Conservation (phyloP, 1,140 invertebrate species). For the Magallana angulata region DNA sequence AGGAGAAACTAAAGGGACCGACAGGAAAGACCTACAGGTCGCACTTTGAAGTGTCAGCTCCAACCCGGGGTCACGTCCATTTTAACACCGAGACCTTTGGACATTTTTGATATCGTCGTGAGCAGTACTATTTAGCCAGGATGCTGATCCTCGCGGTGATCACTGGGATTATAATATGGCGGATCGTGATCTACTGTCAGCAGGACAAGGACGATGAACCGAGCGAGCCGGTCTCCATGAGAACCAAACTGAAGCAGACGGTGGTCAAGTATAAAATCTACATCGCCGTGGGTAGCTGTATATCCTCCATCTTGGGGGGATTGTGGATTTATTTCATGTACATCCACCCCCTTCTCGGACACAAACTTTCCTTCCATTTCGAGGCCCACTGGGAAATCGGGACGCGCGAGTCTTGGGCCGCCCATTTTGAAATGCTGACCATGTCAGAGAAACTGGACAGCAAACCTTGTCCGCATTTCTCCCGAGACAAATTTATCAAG, state of each 20-base stretch:
- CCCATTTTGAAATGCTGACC: constrained; percentile 1
- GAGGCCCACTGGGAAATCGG: background rate
- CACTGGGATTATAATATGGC: constrained; percentile 28
- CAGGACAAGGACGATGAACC: background rate
- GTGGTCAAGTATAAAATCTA: constrained; percentile 9
- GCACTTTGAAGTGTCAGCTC: too few species aligned
- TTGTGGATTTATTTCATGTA: constrained; percentile 43
- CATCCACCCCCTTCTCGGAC: background rate
- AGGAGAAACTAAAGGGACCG: too few species aligned
- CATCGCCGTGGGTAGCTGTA: background rate
- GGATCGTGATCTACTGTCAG: background rate
- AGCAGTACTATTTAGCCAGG: background rate
- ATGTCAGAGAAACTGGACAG: background rate
- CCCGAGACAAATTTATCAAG: background rate
- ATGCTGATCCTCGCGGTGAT: constrained; percentile 21
- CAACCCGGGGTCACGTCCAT: too few species aligned
- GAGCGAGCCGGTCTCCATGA: background rate
- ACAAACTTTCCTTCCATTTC: background rate
- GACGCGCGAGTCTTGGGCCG: background rate
- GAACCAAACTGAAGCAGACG: background rate
- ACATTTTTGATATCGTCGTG: too few species aligned
- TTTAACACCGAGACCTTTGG: too few species aligned
- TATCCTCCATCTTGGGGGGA: background rate
- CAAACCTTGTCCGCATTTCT: constrained; percentile 16
- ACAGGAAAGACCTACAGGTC: too few species aligned